Evolutionary conservation across 2,113 vertebrate species (phyloP).

Genomic region (Eubucco bourcierii): DNA sequence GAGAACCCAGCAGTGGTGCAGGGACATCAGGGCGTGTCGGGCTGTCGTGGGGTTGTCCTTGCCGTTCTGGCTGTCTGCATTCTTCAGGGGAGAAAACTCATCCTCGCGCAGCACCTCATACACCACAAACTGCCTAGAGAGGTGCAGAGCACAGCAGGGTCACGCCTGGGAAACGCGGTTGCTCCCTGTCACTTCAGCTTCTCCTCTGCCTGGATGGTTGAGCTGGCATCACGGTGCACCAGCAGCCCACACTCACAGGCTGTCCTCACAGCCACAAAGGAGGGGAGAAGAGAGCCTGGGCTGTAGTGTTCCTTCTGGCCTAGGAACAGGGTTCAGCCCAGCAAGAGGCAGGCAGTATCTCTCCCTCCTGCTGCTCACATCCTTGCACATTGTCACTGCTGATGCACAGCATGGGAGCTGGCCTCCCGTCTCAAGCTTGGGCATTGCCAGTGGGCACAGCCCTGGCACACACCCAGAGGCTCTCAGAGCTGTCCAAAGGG

Average conservation of each 20-base stretch:
- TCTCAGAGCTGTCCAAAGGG: not conserved
- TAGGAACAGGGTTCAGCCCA: not conserved
- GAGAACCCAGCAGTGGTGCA: slow-evolving; percentile 98
- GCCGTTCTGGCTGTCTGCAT: slow-evolving; percentile 92
- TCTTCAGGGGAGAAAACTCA: slow-evolving; percentile 96
- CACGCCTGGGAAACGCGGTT: not conserved
- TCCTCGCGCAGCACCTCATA: slow-evolving; percentile 94
- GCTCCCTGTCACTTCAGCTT: not conserved
- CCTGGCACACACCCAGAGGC: not conserved
- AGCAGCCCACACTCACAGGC: rapidly evolving
- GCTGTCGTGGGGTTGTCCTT: slow-evolving; percentile 98
- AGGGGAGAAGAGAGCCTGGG: not conserved
- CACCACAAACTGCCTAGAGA: slow-evolving; percentile 87
- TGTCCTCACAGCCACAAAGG: not conserved
- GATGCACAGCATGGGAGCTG: not conserved
- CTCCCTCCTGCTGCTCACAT: not conserved
- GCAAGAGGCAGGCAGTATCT: rapidly evolving
- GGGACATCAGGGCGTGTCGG: slow-evolving; percentile 88
- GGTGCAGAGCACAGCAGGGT: rapidly evolving
- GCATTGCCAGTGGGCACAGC: rapidly evolving
- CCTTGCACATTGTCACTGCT: not conserved
- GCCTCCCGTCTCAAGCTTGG: rapidly evolving
- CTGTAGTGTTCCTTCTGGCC: not conserved
- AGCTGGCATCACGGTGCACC: rapidly evolving
- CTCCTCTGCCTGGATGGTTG: not conserved